A percentile compares a stretch with the other conserved stretches of the same genome.
These are phyloP conservation scores for Mystacides longicornis DNA, from an alignment of 2,888 invertebrate genomes.

Conservation along the genomic window DNA sequence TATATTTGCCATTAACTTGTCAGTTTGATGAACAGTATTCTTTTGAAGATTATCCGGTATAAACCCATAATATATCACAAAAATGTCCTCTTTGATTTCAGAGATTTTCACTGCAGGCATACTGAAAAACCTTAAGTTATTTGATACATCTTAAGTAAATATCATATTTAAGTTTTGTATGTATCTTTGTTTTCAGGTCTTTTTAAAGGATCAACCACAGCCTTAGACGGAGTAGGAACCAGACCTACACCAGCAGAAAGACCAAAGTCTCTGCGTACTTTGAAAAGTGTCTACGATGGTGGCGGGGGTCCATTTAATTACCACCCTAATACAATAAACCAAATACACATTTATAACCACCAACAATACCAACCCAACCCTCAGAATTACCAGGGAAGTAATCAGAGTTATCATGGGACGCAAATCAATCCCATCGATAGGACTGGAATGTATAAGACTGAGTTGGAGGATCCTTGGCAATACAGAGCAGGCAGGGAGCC, in stretches of 20 bases:
- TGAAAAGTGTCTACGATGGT: constrained; percentile 64
- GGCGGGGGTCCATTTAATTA: constrained; percentile 26
- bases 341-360: constrained; percentile 12
- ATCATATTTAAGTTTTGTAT: too few relatives aligned
- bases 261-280: constrained; percentile 66
- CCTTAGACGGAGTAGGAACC: constrained; percentile 54
- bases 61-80: too few relatives aligned
- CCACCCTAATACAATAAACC: constrained; percentile 31
- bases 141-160: too few relatives aligned
- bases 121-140: too few relatives aligned
- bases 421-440: constrained; percentile 37
- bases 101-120: too few relatives aligned
- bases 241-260: constrained; percentile 59
- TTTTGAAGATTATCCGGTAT: too few relatives aligned
- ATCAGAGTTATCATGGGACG: constrained; percentile 9
- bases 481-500: constrained; percentile 33
- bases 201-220: constrained; percentile 73
- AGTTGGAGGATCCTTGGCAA: constrained; percentile 36
- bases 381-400: constrained; percentile 11
- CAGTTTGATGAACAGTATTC: too few relatives aligned
- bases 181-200: constrained; percentile 53
- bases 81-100: too few relatives aligned
- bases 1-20: too few relatives aligned
- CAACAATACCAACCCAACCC: constrained; percentile 14
- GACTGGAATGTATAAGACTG: constrained; percentile 34